phyloP scores from a whole-genome alignment of 2,797 vertebrate genomes.

The Tragopan temminckii region DNA sequence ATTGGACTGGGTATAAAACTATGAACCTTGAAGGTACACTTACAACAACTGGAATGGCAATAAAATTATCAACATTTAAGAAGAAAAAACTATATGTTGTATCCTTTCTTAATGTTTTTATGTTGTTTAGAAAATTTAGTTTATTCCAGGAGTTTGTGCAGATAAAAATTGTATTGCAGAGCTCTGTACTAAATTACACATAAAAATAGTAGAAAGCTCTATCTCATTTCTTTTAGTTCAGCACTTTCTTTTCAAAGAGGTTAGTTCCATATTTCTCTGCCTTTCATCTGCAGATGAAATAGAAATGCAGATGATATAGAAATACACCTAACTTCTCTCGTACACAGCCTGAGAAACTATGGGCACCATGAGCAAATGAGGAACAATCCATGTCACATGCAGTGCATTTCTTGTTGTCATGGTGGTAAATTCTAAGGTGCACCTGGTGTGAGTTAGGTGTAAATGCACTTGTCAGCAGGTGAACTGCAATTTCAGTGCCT shows the following conservation, averaged over 20 bases:
- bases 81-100: neutral
- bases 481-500: constrained; percentile 1
- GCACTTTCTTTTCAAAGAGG: constrained; percentile 24
- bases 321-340: constrained; percentile 57
- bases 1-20: neutral
- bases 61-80: neutral
- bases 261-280: constrained; percentile 44
- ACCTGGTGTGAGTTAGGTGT: neutral
- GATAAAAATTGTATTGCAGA: constrained; percentile 32
- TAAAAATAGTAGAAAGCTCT: constrained; percentile 37
- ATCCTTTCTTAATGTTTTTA: neutral
- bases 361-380: neutral
- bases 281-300: constrained; percentile 48
- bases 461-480: neutral
- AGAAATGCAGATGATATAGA: too few relatives aligned
- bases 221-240: constrained; percentile 41
- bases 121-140: neutral
- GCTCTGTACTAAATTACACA: neutral
- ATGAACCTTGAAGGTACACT: neutral
- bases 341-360: constrained; percentile 36
- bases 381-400: neutral
- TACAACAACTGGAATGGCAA: neutral
- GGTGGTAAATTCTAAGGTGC: constrained; percentile 34
- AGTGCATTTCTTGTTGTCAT: neutral
- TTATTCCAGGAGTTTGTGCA: neutral